phyloP scores from a whole-genome alignment of 1,140 invertebrate species.

The Hesperophylax magnus region DNA sequence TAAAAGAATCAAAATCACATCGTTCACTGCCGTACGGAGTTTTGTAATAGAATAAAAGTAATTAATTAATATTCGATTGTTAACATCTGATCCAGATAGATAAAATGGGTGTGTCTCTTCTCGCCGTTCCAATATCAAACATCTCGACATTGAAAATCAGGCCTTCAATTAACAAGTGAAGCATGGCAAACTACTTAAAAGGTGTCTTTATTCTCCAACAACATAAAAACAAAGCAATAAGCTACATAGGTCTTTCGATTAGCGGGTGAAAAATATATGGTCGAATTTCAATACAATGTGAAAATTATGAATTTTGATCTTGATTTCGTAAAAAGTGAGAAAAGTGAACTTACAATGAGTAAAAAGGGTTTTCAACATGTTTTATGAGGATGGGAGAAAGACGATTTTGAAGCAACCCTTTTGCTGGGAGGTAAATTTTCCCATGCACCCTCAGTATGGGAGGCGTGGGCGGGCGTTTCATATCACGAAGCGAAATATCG shows the following conservation, averaged over 20 bases:
- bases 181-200: neutral
- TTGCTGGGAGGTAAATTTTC: neutral
- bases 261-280: neutral
- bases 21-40: neutral
- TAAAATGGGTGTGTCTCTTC: slow-evolving; percentile 30
- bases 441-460: neutral
- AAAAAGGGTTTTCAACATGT: neutral
- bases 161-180: slow-evolving; percentile 1
- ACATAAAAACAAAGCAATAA: no score
- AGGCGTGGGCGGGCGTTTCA: slow-evolving; percentile 28
- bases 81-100: slow-evolving; percentile 32
- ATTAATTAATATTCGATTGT: neutral
- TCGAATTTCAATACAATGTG: neutral
- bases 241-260: neutral
- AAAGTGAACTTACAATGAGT: neutral
- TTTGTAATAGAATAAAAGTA: neutral
- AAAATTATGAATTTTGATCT: neutral
- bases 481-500: slow-evolving; percentile 23
- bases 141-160: slow-evolving; percentile 6
- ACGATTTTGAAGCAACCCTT: neutral
- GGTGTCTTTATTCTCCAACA: neutral
- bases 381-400: neutral
- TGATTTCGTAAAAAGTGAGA: neutral
- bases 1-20: no score
- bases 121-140: slow-evolving; percentile 27